Percentiles rank a stretch among this genome's conserved stretches.
phyloP scores from a whole-genome alignment of 2,888 invertebrate species.

The Amphipyra tragopoginis region DNA sequence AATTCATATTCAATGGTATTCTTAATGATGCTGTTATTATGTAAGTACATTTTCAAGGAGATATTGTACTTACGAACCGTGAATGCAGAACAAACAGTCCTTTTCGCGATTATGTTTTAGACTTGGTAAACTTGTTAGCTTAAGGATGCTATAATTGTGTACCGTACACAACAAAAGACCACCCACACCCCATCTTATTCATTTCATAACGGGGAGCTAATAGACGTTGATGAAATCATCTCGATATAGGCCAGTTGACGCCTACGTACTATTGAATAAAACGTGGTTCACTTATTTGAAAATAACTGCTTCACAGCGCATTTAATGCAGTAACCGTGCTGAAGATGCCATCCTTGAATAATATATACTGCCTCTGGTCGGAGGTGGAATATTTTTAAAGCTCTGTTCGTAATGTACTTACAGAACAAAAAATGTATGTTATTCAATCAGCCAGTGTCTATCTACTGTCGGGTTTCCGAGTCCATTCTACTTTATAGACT shows the following conservation, averaged over 20 bases:
- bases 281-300: conserved; percentile 27
- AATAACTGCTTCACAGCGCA: conserved; percentile 23
- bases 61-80: neutral
- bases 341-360: conserved; percentile 34
- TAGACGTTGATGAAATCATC: conserved; percentile 44
- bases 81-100: neutral
- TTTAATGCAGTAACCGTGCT: conserved; percentile 20
- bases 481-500: conserved; percentile 18
- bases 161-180: conserved; percentile 21
- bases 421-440: conserved; percentile 3
- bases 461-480: conserved; percentile 15
- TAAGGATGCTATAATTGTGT: conserved; percentile 28
- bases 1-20: conserved; percentile 1
- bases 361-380: conserved; percentile 11
- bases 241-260: conserved; percentile 29
- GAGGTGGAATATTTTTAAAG: conserved; percentile 5
- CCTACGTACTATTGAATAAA: conserved; percentile 17
- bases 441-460: conserved; percentile 29
- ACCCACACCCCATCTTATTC: conserved; percentile 36
- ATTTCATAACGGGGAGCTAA: conserved; percentile 40
- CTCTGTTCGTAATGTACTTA: neutral
- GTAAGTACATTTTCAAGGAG: neutral
- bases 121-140: neutral
- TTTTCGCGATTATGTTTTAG: neutral
- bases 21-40: too few species aligned